phyloP scores from a whole-genome alignment of 2,888 invertebrate species.

The Osmoderma eremita region DNA sequence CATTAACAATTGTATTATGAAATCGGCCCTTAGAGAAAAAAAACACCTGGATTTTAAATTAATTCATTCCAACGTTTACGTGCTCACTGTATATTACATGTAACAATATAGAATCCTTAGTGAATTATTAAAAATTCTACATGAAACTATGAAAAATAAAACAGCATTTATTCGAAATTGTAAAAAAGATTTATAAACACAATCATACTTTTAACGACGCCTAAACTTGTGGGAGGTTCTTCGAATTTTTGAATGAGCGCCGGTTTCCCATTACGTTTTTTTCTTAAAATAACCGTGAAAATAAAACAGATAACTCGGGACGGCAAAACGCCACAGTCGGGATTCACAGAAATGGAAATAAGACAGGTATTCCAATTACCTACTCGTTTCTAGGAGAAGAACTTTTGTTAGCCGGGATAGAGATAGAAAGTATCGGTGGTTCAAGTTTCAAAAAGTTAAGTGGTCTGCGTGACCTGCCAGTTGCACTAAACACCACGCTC shows the following conservation, averaged over 20 bases:
- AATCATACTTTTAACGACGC: too few relatives aligned
- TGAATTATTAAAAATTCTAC: too few relatives aligned
- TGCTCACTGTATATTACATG: too few relatives aligned
- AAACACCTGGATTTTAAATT: too few relatives aligned
- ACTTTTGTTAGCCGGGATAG: slow-evolving; percentile 39
- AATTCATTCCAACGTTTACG: too few relatives aligned
- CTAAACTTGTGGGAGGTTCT: too few relatives aligned
- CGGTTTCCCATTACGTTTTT: slow-evolving; percentile 10
- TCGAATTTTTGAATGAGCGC: neutral
- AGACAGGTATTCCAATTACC: slow-evolving; percentile 39
- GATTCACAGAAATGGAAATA: slow-evolving; percentile 32
- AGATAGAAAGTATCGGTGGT: slow-evolving; percentile 38
- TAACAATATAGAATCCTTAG: too few relatives aligned
- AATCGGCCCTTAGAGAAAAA: too few relatives aligned
- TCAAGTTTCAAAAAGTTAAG: slow-evolving; percentile 40
- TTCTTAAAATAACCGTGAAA: slow-evolving; percentile 16
- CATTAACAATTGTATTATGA: too few relatives aligned
- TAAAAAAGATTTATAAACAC: too few relatives aligned
- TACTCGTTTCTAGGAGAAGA: slow-evolving; percentile 29
- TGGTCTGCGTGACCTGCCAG: slow-evolving; percentile 42
- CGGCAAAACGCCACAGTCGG: neutral
- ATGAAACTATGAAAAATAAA: too few relatives aligned
- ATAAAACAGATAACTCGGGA: slow-evolving; percentile 25
- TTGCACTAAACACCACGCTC: slow-evolving; percentile 31
- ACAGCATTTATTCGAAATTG: too few relatives aligned